Base-by-base conservation (phyloP, 2,113 vertebrate species). In the Tachysurus fulvidraco region DNA sequence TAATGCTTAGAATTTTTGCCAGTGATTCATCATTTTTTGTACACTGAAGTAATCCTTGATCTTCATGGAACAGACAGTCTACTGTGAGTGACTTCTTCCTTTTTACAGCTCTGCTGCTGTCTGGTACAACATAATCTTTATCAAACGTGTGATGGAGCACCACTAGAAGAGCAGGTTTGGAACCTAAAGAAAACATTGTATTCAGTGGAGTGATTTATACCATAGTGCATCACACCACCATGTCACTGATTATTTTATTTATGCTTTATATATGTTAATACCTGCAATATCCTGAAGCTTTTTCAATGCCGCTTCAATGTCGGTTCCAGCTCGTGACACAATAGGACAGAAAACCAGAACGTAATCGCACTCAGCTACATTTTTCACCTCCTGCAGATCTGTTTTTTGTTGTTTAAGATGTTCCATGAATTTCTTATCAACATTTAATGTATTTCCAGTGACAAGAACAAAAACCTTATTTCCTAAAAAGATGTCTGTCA, bases 31-130 rank as follows among this genome's bases (percentile, higher is more conserved):
- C 0, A 69, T 93, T 94, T 50, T 1, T 17, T 0, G 3, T 0
- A 28, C 84, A 89, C 0, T 6, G 0, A 69, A 92, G 79, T 19
- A 92, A 25, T 57, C 82, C 82, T 16, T 8, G 1, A 1, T 25
- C 0, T 3, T 91, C 44, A 28, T 82, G 0, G 83, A 93, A 90
- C 21, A 93, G 90, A 64, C 0, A 59, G 84, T 93, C 86, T 50
- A 92, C 90, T 9, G 88, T 89, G 46, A 92, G 82, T 4, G 2
- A 0, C 0, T 78, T 64, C 0, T 0, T 0, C 16, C 88, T 64
- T 0, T 8, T 2, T 83, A 91, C 88, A 69, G 10, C 11, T 28
- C 67, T 77, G 25, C 44, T 78, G 78, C 73, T 85, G n/a, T 83
- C 62, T 74, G 11, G 46, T 62, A 86, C 16, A 50, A 50, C 30